Evolutionary conservation across 2,113 vertebrate species (phyloP).

Genomic region (Acanthisitta chloris): DNA sequence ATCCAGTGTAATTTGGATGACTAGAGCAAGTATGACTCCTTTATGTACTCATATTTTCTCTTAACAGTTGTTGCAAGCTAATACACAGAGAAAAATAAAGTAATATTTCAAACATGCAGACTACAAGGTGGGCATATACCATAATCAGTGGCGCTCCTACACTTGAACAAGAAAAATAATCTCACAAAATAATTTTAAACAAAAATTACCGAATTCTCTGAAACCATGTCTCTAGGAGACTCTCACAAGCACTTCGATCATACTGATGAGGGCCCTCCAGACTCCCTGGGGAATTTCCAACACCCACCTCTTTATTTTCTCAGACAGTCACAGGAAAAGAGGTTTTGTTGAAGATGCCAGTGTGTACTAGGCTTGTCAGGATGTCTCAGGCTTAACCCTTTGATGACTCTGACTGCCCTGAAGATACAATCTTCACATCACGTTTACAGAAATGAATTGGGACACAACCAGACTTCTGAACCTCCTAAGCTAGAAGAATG

Average conservation of each 20-base stretch:
- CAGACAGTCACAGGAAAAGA: conserved; percentile 32
- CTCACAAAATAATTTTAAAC: neutral
- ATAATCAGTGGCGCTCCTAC: neutral
- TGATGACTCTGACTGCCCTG: neutral
- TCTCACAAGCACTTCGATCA: neutral
- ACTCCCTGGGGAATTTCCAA: conserved; percentile 42
- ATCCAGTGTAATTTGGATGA: neutral
- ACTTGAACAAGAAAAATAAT: neutral
- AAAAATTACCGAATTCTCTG: neutral
- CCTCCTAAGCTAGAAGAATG: neutral
- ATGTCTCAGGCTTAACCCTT: conserved; percentile 10
- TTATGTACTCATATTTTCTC: neutral
- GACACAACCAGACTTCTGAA: neutral
- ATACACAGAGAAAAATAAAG: neutral
- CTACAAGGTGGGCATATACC: neutral
- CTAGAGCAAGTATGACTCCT: neutral
- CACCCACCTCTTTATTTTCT: conserved; percentile 49
- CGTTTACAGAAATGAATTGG: neutral
- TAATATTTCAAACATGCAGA: neutral
- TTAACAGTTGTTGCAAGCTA: neutral
- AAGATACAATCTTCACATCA: neutral
- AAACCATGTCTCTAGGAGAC: neutral
- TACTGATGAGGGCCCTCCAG: neutral
- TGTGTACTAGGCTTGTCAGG: neutral
- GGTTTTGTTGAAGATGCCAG: conserved; percentile 41